phyloP scores from a whole-genome alignment of 2,113 vertebrate species.

The Myodes glareolus region DNA sequence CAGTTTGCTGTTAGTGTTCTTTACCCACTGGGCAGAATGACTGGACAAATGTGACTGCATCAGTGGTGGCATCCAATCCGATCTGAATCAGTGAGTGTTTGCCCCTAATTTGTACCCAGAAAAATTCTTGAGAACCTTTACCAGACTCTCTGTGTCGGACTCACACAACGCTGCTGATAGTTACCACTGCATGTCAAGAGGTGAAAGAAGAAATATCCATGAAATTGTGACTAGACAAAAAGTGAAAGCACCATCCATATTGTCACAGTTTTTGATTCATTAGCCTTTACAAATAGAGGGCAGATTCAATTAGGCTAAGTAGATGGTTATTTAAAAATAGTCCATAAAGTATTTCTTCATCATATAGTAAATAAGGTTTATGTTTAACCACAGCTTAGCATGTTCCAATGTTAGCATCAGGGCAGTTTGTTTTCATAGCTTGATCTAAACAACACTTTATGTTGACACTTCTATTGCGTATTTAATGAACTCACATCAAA shows the following conservation, averaged over 20 bases:
- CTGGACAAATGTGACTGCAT: too few relatives aligned
- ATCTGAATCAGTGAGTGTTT: too few relatives aligned
- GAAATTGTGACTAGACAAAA: conserved; percentile 60
- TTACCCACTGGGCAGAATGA: too few relatives aligned
- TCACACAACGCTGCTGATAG: conserved; percentile 53
- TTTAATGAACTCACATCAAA: conserved; percentile 88
- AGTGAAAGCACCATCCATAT: conserved; percentile 62
- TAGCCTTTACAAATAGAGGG: conserved; percentile 80
- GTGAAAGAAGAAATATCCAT: conserved; percentile 55
- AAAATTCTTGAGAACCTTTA: too few relatives aligned
- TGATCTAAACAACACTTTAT: conserved; percentile 87
- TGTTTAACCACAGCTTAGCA: conserved; percentile 86
- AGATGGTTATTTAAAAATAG: conserved; percentile 86
- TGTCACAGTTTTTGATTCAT: conserved; percentile 72
- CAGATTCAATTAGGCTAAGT: conserved; percentile 87
- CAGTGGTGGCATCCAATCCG: too few relatives aligned
- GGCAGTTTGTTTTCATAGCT: conserved; percentile 86
- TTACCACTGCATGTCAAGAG: conserved; percentile 75
- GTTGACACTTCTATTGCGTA: conserved; percentile 88
- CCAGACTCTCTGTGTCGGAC: too few relatives aligned
- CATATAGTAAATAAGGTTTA: conserved; percentile 83
- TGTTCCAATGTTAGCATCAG: conserved; percentile 80
- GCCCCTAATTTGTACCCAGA: too few relatives aligned
- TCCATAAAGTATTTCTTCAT: conserved; percentile 83
- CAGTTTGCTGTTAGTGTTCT: too few relatives aligned